Base-by-base conservation (phyloP, 2,888 invertebrate species). In the Euclidia mi region DNA sequence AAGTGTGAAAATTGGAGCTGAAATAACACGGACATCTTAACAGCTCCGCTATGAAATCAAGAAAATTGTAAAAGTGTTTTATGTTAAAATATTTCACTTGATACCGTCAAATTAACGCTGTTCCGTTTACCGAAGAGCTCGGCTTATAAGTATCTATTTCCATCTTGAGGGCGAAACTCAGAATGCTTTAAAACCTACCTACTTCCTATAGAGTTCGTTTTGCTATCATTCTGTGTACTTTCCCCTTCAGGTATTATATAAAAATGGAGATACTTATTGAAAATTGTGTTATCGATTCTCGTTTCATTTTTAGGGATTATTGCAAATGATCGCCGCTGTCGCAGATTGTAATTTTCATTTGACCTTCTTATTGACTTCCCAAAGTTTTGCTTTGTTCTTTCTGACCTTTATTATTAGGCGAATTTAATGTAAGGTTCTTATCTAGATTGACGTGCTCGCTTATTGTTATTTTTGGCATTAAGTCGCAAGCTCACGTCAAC, bases 101-200 rank as follows among this genome's bases (percentile, higher is more conserved):
- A 46, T 46, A 50, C 50, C 46, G 38, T 40, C 45, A 64, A 57
- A 60, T 57, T 31, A 51, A 55, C 56, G 38, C 20, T 51, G 43
- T 31, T 58, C 17, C 47, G 42, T 51, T 65, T 56, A 63, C 60
- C 40, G 49, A 63, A 56, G 46, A 52, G 51, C 49, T 52, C 56
- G 56, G 71, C 60, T 65, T 71, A 61, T 61, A 63, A 38, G 48
- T 55, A 48, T 55, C 48, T 43, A 43, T 55, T 55, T 38, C 55
- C 43, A 28, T 55, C 31, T 55, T 43, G 43, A 38, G 43, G 46
- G 35, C 34, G 53, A 53, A 53, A 47, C 41, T 42, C 42, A 53
- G 46, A 53, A 53, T 46, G 42, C 15, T 47, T 45, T 47, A 42
- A 42, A 42, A 35, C 29, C 42, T 45, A 32, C 29, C 18, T n/a